Percentiles rank a stretch among this genome's conserved stretches.
Evolutionary conservation across 1,140 invertebrate species (phyloP).

Genomic region (Holcopasites calliopsidis): DNA sequence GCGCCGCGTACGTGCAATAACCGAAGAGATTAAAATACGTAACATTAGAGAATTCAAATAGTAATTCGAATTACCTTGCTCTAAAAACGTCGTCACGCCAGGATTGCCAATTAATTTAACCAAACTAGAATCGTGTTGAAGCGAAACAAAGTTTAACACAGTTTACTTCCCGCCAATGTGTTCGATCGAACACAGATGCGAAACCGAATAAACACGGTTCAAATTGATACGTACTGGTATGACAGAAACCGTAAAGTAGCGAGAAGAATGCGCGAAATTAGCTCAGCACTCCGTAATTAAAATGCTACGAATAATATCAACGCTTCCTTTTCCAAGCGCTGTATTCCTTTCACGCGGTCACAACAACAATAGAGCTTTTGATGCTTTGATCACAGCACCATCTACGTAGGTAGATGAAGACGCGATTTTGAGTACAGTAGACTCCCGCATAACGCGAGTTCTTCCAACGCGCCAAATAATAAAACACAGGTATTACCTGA

Average conservation of each 20-base stretch:
- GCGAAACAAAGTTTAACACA: neutral
- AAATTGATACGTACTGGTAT: neutral
- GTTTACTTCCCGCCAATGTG: conserved; percentile 37
- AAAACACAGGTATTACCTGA: too few relatives aligned
- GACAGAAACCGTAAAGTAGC: neutral
- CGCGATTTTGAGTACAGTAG: neutral
- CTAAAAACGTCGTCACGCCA: neutral
- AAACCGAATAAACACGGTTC: neutral
- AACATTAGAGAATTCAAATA: too few relatives aligned
- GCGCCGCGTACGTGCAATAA: too few relatives aligned
- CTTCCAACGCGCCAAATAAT: too few relatives aligned
- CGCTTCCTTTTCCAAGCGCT: neutral
- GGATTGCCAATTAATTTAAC: neutral
- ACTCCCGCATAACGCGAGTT: too few relatives aligned
- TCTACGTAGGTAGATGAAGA: neutral
- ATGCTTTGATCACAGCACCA: neutral
- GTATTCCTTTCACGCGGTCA: neutral
- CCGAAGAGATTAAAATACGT: too few relatives aligned
- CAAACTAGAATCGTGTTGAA: neutral
- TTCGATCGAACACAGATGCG: neutral
- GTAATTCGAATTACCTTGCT: conserved; percentile 12
- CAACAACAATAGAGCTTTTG: neutral
- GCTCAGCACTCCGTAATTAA: neutral
- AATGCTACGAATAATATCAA: neutral
- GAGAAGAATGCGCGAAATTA: neutral